Percentiles rank a stretch among this genome's conserved stretches.
Evolutionary conservation across 2,113 vertebrate species (phyloP).

Genomic region (Capricornis sumatraensis): DNA sequence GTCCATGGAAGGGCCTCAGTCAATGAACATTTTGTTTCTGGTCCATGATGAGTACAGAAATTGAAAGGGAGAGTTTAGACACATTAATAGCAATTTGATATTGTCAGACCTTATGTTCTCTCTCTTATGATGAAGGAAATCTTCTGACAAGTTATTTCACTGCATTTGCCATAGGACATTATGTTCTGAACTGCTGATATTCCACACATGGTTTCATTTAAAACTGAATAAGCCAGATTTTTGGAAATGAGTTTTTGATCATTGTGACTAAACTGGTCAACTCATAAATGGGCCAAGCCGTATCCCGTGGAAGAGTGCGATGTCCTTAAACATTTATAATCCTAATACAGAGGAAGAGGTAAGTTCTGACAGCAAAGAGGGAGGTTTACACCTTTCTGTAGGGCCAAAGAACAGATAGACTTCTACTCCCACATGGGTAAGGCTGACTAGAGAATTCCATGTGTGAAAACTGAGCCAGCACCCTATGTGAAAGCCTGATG

Average conservation of each 20-base stretch:
- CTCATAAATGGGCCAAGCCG: background rate
- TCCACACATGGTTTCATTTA: background rate
- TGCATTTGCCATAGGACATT: background rate
- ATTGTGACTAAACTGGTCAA: background rate
- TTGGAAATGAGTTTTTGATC: background rate
- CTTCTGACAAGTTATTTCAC: background rate
- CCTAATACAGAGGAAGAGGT: background rate
- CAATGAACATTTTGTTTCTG: background rate
- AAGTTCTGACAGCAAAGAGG: background rate
- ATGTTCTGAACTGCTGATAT: background rate
- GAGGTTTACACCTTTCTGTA: background rate
- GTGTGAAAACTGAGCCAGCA: background rate
- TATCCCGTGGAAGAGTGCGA: background rate
- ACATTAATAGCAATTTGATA: background rate
- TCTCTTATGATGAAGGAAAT: background rate
- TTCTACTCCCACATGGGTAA: background rate
- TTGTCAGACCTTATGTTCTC: background rate
- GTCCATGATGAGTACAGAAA: background rate
- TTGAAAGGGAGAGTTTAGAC: background rate
- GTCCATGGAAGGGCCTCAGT: background rate
- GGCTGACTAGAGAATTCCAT: background rate
- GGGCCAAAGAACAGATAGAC: background rate
- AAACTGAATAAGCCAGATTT: background rate
- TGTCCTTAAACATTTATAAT: background rate
- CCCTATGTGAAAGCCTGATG: background rate